phyloP scores from a whole-genome alignment of 2,113 vertebrate species.

The Saguinus imperator region DNA sequence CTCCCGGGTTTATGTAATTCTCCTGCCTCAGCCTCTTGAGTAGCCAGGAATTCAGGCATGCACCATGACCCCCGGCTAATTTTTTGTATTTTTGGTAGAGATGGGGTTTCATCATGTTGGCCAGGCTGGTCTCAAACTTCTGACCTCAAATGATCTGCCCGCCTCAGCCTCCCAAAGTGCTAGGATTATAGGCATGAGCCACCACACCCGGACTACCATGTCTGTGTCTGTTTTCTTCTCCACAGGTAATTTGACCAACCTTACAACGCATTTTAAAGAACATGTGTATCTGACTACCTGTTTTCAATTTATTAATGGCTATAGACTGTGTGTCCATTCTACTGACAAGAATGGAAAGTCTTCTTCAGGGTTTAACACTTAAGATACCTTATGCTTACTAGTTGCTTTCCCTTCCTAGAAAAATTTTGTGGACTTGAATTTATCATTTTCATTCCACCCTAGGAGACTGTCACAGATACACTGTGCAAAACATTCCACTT shows the following conservation, averaged over 20 bases:
- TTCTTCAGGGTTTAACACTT: not conserved
- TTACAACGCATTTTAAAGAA: not conserved
- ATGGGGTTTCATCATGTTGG: too few species aligned
- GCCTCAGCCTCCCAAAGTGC: too few species aligned
- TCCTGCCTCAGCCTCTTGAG: too few species aligned
- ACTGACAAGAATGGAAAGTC: not conserved
- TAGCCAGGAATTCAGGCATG: too few species aligned
- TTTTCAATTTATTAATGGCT: not conserved
- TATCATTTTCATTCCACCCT: not conserved
- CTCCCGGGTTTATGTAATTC: too few species aligned
- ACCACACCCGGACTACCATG: not conserved
- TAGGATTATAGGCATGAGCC: too few species aligned
- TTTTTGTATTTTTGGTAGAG: too few species aligned
- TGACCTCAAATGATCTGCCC: too few species aligned
- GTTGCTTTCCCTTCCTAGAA: not conserved
- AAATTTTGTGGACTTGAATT: not conserved
- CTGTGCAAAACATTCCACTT: not conserved
- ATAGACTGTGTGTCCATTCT: not conserved
- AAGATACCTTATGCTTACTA: not conserved
- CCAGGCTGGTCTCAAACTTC: too few species aligned
- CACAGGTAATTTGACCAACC: not conserved
- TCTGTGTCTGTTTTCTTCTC: not conserved
- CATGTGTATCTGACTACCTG: not conserved
- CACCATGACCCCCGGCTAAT: too few species aligned
- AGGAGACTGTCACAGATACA: not conserved